These are phyloP conservation scores for Phoronis australis DNA, from an alignment of 2,888 invertebrate genomes.

Conservation along the genomic window DNA sequence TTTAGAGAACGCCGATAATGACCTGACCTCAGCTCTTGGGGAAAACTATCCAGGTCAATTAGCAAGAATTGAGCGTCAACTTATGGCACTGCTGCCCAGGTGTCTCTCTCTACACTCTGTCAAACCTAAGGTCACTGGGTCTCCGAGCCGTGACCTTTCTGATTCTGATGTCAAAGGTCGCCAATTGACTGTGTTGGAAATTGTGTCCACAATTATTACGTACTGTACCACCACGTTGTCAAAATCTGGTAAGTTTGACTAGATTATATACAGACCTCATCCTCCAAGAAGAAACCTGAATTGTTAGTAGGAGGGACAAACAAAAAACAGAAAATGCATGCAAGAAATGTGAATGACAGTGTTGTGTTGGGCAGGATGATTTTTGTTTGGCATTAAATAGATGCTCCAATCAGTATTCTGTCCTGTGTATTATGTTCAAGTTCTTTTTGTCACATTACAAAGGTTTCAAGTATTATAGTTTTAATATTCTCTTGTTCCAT, in stretches of 20 bases:
- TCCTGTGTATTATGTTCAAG: too few relatives aligned
- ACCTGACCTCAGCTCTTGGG: too few relatives aligned
- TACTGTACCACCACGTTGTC: conserved; percentile 42
- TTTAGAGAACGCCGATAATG: too few relatives aligned
- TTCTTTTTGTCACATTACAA: too few relatives aligned
- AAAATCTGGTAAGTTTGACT: conserved; percentile 24
- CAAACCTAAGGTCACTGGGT: too few relatives aligned
- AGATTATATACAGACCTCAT: neutral
- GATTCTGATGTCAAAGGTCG: neutral
- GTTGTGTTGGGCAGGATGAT: conserved; percentile 12
- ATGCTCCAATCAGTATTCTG: too few relatives aligned
- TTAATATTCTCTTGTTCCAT: too few relatives aligned
- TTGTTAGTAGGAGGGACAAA: neutral
- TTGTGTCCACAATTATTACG: conserved; percentile 43
- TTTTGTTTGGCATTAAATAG: too few relatives aligned
- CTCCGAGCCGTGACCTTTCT: neutral
- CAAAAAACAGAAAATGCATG: neutral
- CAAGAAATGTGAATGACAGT: neutral
- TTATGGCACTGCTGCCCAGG: conserved; percentile 69
- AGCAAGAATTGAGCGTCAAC: conserved; percentile 67
- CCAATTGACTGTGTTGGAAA: conserved; percentile 34
- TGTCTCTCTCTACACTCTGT: conserved; percentile 57
- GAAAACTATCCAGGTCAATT: too few relatives aligned
- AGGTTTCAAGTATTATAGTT: too few relatives aligned
- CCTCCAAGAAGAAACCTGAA: neutral